phyloP scores from a whole-genome alignment of 2,888 invertebrate species.

The Archips xylosteana region DNA sequence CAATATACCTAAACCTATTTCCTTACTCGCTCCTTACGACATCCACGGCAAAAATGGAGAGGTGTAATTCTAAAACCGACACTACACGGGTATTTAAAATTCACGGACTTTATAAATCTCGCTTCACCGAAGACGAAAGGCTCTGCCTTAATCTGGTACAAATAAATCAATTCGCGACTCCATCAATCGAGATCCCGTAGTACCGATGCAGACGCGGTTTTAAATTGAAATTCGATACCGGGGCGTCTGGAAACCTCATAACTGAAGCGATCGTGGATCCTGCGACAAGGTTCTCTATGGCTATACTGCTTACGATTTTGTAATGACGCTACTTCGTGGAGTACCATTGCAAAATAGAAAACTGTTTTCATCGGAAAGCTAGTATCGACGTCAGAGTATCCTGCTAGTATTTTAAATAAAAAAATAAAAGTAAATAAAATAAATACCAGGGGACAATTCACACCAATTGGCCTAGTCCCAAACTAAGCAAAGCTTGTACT shows the following conservation, averaged over 20 bases:
- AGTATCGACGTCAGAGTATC: no score
- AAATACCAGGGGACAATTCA: no score
- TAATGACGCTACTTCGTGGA: not conserved
- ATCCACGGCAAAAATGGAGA: no score
- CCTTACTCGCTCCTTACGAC: no score
- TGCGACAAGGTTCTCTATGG: constrained; percentile 2
- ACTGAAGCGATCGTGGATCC: constrained; percentile 35
- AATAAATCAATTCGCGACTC: constrained; percentile 16
- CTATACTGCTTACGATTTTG: not conserved
- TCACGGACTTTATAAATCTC: not conserved
- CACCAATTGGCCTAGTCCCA: no score
- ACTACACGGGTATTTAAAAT: no score
- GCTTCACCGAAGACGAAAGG: not conserved
- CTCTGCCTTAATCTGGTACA: not conserved
- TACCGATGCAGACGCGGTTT: constrained; percentile 43
- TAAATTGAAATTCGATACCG: constrained; percentile 57
- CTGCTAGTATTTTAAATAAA: no score
- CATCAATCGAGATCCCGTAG: constrained; percentile 31
- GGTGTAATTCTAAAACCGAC: no score
- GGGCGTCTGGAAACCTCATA: constrained; percentile 49
- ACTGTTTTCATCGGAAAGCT: not conserved
- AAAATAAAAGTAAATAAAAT: no score
- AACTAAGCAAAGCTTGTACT: no score
- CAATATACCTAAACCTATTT: no score
- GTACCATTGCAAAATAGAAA: not conserved